Base-by-base conservation (phyloP, 2,113 vertebrate genomes). In the Dipodomys spectabilis region DNA sequence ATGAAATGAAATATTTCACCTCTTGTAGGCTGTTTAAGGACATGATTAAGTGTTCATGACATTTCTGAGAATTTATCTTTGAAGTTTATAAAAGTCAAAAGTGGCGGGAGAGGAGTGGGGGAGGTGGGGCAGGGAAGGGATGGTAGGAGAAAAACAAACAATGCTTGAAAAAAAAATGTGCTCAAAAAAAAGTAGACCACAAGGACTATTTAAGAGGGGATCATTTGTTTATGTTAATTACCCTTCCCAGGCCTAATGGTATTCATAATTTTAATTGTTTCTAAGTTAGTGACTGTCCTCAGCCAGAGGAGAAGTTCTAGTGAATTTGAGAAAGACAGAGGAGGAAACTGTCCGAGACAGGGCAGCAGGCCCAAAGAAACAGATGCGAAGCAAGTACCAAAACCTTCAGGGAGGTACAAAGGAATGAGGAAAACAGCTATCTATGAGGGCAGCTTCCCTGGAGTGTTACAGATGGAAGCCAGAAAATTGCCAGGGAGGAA, bases 321-420 rank as follows among this genome's bases (percentile, higher is more conserved):
- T 2, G 28, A 68, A 57, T 49, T 25, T 32, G 60, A 35, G 65
- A 19, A 73, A 85, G 49, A 7, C 35, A 45, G 78, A 88, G 49
- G 7, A 45, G 78, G 64, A 67, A 12, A 2, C 25, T 82, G 0
- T 22, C 78, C 94, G 75, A 45, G 27, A 94, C 86, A 82, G 92
- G 93, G 86, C 93, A 92, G 93, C 83, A 92, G 16, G 13, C 20
- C 35, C 0, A 19, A 81, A 35, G 67, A 74, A 25, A 28, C 9
- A 0, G 27, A 0, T 0, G 10, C 32, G 4, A 1, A n/a, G 28
- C 20, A 2, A 78, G 35, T 10, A 0, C 1, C 39, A 22, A 67
- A 1, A 53, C 2, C 2, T 25, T n/a, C 10, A 7, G 32, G 53
- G 35, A 75, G 45, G 30, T 7, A 77, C 1, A 19, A 10, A 1